Conservation (phyloP, 2,113 vertebrate species). For the Mustela lutreola region DNA sequence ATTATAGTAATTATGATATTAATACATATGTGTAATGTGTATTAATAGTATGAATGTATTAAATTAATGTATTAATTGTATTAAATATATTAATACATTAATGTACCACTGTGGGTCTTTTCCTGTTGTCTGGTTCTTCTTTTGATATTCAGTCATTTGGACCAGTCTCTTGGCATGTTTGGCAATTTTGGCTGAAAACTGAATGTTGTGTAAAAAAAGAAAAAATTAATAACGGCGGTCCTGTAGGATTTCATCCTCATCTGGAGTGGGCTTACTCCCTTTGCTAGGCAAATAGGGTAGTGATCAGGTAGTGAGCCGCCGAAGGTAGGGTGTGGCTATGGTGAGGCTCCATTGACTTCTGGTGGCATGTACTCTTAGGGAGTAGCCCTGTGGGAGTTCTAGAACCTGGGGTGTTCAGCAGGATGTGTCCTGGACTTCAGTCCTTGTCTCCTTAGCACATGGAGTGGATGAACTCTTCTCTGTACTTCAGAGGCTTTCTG, state of each 20-base stretch:
- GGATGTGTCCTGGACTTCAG: neutral
- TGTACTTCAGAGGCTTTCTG: neutral
- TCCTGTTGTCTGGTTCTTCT: neutral
- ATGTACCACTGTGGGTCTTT: neutral
- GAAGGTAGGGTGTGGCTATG: neutral
- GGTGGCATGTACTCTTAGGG: neutral
- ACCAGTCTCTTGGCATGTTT: neutral
- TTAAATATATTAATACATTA: neutral
- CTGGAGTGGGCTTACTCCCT: neutral
- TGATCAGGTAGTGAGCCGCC: neutral
- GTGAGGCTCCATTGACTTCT: neutral
- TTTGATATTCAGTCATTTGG: neutral
- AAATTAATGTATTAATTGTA: neutral
- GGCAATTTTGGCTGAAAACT: neutral
- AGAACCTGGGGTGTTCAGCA: neutral
- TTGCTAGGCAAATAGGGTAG: neutral
- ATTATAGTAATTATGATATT: too few species aligned
- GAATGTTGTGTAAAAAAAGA: neutral
- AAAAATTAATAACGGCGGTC: neutral
- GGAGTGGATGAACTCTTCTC: neutral
- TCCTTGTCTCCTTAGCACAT: neutral
- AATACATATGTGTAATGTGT: too few species aligned
- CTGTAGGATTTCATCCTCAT: neutral
- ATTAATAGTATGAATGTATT: too few species aligned
- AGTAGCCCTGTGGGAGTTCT: neutral